Base-by-base conservation (phyloP, 2,113 vertebrate genomes). In the Lepus europaeus region DNA sequence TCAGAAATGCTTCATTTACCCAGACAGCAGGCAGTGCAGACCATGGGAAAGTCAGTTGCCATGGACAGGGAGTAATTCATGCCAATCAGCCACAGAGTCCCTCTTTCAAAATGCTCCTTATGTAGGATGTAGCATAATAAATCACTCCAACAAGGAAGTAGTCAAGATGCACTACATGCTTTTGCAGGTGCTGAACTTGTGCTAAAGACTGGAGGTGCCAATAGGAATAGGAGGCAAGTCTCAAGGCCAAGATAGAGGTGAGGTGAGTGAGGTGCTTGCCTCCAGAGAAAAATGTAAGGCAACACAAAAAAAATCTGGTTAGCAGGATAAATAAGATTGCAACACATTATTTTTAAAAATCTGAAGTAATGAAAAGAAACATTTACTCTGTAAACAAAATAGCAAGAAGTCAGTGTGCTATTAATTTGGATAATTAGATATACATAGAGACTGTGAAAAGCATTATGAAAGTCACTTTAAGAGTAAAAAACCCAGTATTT, bases 1-100 rank as follows among this genome's bases (percentile, higher is more conserved):
- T 97, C 85, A 97, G 97, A 96, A 97, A 89, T 94, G 90, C 87
- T 96, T 95, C 91, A 53, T 78, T 84, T 94, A 92, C 87, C 89
- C 82, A 33, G 81, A 92, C 23, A 69, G 51, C 4, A 3, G 84
- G 59, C 78, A 88, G 64, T 7, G 4, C 29, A 95, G 84, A 73
- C 49, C 84, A 95, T 88, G 92, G 68, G 85, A 95, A 95, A 90
- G 63, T 78, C 79, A 69, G 59, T 77, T 86, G 84, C 64, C 33
- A 7, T 6, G 76, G 27, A 82, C 59, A 92, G 63, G 25, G 56
- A 88, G 53, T 39, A 59, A 79, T 89, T 86, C 36, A 33, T 31
- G 83, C 68, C 63, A 64, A 79, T 53, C 91, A 84, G 25, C 9
- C 70, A 39, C 17, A 51, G 12, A 59, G 49, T 64, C 16, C 2